A percentile compares a stretch with the other conserved stretches of the same genome.
Evolutionary conservation across 2,113 vertebrate species (phyloP).

Genomic region (Pachyramphus minor): DNA sequence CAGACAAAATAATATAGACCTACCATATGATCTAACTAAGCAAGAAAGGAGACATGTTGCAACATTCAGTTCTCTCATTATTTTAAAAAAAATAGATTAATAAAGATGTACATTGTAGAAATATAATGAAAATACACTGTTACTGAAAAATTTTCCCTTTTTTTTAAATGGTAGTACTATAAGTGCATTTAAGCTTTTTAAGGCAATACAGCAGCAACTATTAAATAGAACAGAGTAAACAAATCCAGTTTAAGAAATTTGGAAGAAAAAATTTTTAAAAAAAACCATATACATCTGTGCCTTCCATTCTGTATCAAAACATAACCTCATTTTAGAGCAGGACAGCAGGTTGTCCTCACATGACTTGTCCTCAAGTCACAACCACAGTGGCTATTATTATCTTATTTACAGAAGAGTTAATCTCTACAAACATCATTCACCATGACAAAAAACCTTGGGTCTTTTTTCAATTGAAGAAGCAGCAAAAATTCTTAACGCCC

Average conservation of each 20-base stretch:
- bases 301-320: not conserved
- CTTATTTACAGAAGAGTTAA: not conserved
- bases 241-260: not conserved
- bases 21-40: not conserved
- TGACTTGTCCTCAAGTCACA: not conserved
- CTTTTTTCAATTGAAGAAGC: not conserved
- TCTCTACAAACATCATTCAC: not conserved
- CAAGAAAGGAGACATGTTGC: not conserved
- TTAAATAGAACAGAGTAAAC: not conserved
- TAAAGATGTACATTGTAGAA: not conserved
- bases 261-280: not conserved
- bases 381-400: not conserved
- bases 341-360: not conserved
- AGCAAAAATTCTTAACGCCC: not conserved
- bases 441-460: not conserved
- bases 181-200: not conserved
- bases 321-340: not conserved
- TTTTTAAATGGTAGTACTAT: not conserved
- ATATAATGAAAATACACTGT: not conserved
- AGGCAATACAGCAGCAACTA: not conserved
- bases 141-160: not conserved
- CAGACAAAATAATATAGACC: not conserved
- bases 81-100: not conserved
- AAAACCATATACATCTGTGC: not conserved
- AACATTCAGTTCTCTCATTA: not conserved